A percentile compares a stretch with the other conserved stretches of the same genome.
These are phyloP conservation scores for Mycteria americana DNA, from an alignment of 2,797 vertebrate genomes.

Conservation along the genomic window DNA sequence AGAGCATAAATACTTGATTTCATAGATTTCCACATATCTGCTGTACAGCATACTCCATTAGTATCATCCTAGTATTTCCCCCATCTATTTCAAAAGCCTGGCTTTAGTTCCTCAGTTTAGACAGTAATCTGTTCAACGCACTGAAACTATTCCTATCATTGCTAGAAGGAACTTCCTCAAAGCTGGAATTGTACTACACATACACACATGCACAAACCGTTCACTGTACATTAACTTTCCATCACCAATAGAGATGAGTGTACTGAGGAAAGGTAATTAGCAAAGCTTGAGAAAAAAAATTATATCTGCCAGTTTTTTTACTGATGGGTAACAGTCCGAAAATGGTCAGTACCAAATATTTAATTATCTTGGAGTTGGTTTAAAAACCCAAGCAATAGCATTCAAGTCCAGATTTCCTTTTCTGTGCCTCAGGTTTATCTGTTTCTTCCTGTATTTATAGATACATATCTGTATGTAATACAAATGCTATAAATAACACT, in stretches of 20 bases:
- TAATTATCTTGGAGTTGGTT: neutral
- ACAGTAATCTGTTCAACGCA: neutral
- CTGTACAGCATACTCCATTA: too few species aligned
- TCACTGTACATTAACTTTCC: neutral
- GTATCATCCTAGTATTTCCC: too few species aligned
- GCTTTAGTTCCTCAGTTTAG: neutral
- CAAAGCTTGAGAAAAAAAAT: neutral
- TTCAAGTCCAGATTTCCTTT: neutral
- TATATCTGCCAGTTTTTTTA: neutral
- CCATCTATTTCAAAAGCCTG: neutral
- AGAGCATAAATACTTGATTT: neutral
- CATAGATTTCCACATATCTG: too few species aligned
- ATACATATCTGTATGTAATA: neutral
- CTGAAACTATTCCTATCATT: fast-evolving
- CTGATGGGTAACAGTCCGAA: neutral
- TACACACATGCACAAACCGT: neutral
- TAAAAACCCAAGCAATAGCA: neutral
- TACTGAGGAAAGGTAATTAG: neutral
- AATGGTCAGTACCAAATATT: neutral
- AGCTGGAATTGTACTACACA: neutral
- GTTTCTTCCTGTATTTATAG: neutral
- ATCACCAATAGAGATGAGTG: neutral
- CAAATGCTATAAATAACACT: neutral
- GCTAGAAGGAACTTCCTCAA: neutral
- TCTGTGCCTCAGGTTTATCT: neutral